A percentile compares a stretch with the other conserved stretches of the same genome.
Conservation (phyloP, 2,797 vertebrate species). For the Podargus strigoides region DNA sequence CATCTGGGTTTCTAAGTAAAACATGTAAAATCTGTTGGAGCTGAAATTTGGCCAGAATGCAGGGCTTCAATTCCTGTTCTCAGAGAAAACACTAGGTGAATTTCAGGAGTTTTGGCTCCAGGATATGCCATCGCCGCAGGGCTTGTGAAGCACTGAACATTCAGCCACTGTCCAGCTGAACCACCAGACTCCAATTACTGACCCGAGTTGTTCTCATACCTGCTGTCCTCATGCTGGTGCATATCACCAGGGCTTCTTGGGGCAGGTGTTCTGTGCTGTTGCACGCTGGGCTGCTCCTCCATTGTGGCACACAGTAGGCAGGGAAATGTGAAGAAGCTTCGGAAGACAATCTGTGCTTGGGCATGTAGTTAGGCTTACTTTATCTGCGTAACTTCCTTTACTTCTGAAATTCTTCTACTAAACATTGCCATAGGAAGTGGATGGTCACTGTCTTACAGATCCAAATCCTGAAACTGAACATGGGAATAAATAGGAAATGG, state of each 20-base stretch:
- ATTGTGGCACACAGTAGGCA: rapidly evolving
- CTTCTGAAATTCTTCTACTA: not conserved
- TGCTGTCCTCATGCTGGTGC: not conserved
- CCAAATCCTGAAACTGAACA: not conserved
- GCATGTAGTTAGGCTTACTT: not conserved
- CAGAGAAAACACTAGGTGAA: not conserved
- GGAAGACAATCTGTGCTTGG: not conserved
- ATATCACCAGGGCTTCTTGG: not conserved
- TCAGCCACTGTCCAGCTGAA: not conserved
- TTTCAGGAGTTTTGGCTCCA: not conserved
- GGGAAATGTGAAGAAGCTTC: not conserved
- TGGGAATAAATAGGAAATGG: not conserved
- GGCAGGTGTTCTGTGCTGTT: not conserved
- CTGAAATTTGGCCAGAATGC: not conserved
- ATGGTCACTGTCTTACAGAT: not conserved
- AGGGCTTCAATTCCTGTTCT: not conserved
- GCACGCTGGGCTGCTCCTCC: not conserved
- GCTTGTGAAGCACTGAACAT: not conserved
- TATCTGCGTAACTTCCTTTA: not conserved
- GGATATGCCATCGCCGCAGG: not conserved
- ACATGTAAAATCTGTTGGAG: not conserved
- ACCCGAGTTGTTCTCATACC: not conserved
- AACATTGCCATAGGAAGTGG: not conserved
- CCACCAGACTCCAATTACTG: not conserved
- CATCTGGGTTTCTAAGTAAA: not conserved